Evolutionary conservation across 2,113 vertebrate species (phyloP).

Genomic region (Coryphaenoides rupestris): DNA sequence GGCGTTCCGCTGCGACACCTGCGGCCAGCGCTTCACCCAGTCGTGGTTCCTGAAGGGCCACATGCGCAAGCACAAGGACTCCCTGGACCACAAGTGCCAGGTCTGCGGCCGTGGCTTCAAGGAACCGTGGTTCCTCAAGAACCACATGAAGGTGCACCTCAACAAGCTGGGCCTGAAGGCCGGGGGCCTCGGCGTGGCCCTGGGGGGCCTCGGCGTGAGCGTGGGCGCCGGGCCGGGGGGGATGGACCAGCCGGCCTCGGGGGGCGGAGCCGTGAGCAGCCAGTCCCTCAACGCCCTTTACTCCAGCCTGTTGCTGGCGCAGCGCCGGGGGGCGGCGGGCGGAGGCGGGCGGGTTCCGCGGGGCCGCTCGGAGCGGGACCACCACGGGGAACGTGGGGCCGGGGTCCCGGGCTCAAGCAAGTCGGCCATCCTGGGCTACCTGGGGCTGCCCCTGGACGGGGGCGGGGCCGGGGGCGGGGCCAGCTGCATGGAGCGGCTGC

Average conservation of each 20-base stretch:
- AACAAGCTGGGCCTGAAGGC: conserved; percentile 84
- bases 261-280: conserved; percentile 60
- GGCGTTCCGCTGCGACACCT: conserved; percentile 86
- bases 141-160: conserved; percentile 94
- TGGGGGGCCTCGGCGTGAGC: conserved; percentile 24
- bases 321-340: conserved; percentile 61
- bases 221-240: background rate
- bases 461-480: conserved; percentile 78
- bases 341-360: conserved; percentile 42
- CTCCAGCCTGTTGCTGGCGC: conserved; percentile 80
- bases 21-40: conserved; percentile 90
- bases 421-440: conserved; percentile 78
- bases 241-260: conserved; percentile 27
- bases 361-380: conserved; percentile 43
- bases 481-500: conserved; percentile 82
- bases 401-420: conserved; percentile 61
- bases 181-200: conserved; percentile 29
- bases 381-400: conserved; percentile 31
- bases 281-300: conserved; percentile 82
- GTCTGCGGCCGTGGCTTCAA: conserved; percentile 92
- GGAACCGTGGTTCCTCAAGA: conserved; percentile 94
- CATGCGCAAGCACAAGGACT: conserved; percentile 94
- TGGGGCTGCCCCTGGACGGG: conserved; percentile 75
- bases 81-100: conserved; percentile 89
- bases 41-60: conserved; percentile 94